Evolutionary conservation across 53 echinoderm and acorn worm genomes (phyloP), one percentile per base, ranked within the genome.

Genomic region (Temnopleurus reevesii): DNA sequence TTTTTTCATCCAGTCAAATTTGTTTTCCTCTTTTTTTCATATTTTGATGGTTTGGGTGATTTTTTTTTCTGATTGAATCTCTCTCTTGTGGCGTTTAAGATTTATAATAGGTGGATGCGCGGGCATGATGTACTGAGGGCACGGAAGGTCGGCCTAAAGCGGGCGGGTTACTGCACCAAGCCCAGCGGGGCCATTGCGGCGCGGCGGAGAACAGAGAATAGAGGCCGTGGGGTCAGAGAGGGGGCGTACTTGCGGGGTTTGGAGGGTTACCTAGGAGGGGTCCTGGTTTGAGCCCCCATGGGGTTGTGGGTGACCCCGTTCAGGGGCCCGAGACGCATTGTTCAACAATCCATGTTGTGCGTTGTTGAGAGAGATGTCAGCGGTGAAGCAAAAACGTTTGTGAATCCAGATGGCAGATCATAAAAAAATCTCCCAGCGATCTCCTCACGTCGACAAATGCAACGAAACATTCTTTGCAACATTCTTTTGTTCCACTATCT

Each of bases 141-240:
- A 46, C 47, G 25, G 58, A 85, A 60, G 86, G 86, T 85, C 86
- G 86, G 45, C 15, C 9, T 29, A 65, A 34, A 66, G 71, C 88
- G 88, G 53, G 85, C 59, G 85, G 88, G 88, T 65, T 87, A 51
- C 71, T 27, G 76, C 3, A 24, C 19, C 29, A 65, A 66, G 54
- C 88, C 88, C 88, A 46, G 46, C 49, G 66, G 88, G 71, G 88
- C 65, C 66, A 46, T 34, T 29, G 46, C 71, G 88, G 88, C 88
- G 88, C 88, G 88, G 88, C 38, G 35, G 71, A 47, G 88, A 66
- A 87, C 88, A 87, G 88, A 66, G 88, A 87, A 87, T 66, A 49
- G 88, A 66, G 88, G 88, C 66, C 88, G 45, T 31, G 71, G 71
- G 88, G 88, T 87, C 88, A 66, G 34, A 49, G 53, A 47, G 88